Base-by-base conservation (phyloP, 2,888 invertebrate species). In the Zygothrica quintamaculata region DNA sequence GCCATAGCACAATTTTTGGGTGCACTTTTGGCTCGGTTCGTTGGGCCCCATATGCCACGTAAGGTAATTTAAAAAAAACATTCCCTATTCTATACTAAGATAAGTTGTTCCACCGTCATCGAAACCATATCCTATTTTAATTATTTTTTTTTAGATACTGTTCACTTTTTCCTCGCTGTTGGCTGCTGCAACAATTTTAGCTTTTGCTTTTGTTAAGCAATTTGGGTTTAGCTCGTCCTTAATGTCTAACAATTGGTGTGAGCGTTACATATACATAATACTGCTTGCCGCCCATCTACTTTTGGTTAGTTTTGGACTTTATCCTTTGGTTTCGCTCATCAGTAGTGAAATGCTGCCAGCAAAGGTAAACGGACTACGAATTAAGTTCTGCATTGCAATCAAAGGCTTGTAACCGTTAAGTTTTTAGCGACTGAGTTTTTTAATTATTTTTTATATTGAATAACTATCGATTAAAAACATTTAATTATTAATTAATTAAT, bases 321-420 rank as follows among this genome's bases (percentile, higher is more conserved):
- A 84, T 52, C 87, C 90, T 0, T 50, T 90, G 48, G 81, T 88
- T 0, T 81, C 87, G 5, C 79, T 88, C 11, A 71, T 90, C 1
- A 77, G 88, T 29, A 70, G 75, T 1, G 90, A 90, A 60, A 76
- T 89, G 3, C 26, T 89, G 39, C 87, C 88, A 0, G 62, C 78
- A 5, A 89, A 88, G 82, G 90, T 90, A 57, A 56, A 75, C 9
- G 5, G 6, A 8, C 3, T 5, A 1, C 0, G 1, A 0, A 1
- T 22, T 22, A n/a, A n/a, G n/a, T n/a, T n/a, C n/a, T n/a, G n/a
- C n/a, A n/a, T n/a, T n/a, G n/a, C n/a, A n/a, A n/a, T n/a, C n/a
- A n/a, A n/a, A n/a, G n/a, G n/a, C n/a, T n/a, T n/a, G n/a, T n/a
- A n/a, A n/a, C n/a, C n/a, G n/a, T n/a, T n/a, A n/a, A n/a, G n/a